Percentiles rank a stretch among this genome's conserved stretches.
These are phyloP conservation scores for Antitype chi DNA, from an alignment of 2,888 invertebrate species.

Conservation along the genomic window DNA sequence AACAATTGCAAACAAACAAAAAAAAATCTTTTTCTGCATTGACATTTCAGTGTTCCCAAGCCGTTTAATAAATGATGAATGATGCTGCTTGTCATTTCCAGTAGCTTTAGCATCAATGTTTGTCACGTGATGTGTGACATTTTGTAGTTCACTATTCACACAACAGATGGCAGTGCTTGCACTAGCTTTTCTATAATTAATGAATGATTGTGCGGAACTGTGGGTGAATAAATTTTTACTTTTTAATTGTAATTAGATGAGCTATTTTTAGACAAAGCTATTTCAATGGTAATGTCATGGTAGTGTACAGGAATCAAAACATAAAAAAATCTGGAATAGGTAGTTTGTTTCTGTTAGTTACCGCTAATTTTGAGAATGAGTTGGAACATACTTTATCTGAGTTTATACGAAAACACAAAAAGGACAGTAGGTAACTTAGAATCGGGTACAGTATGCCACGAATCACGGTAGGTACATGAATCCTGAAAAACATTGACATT, in stretches of 20 bases:
- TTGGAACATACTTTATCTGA: background rate
- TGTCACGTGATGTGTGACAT: background rate
- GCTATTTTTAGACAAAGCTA: background rate
- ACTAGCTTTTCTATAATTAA: background rate
- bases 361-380: background rate
- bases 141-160: conserved; percentile 5
- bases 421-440: background rate
- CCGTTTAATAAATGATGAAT: background rate
- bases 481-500: conserved; percentile 14
- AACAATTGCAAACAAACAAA: too few species aligned
- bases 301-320: background rate
- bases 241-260: background rate
- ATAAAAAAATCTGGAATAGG: too few species aligned
- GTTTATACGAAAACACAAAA: conserved; percentile 14
- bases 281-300: background rate
- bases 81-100: background rate
- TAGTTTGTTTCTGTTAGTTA: background rate
- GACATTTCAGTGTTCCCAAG: background rate
- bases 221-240: background rate
- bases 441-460: background rate
- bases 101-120: background rate
- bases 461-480: background rate
- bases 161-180: conserved; percentile 29
- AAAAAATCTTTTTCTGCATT: background rate
- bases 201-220: background rate